phyloP scores from a whole-genome alignment of 2,113 vertebrate species.

The Phrynocephalus versicolor region DNA sequence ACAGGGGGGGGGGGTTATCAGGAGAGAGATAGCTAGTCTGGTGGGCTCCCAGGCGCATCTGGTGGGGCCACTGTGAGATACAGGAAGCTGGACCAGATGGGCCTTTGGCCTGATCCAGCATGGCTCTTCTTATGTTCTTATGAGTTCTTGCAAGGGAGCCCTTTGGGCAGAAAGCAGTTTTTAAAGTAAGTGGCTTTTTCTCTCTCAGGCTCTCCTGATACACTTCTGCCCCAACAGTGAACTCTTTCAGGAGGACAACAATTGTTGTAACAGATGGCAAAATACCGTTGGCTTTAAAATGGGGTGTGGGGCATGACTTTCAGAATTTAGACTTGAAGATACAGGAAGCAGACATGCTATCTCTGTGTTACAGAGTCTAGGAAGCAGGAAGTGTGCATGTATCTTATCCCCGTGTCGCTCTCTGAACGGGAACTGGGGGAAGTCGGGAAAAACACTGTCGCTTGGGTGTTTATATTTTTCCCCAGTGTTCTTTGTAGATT shows the following conservation, averaged over 20 bases:
- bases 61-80: too few species aligned
- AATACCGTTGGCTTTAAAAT: neutral
- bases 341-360: conserved; percentile 15
- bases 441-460: neutral
- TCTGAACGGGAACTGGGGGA: neutral
- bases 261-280: conserved; percentile 9
- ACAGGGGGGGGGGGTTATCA: too few species aligned
- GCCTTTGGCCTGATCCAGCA: too few species aligned
- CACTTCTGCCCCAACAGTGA: neutral
- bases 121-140: too few species aligned
- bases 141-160: neutral
- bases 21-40: too few species aligned
- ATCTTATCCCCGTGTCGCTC: neutral
- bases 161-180: neutral
- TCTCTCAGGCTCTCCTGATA: neutral
- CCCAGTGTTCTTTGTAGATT: neutral
- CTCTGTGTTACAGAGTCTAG: neutral
- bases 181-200: neutral
- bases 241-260: neutral
- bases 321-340: conserved; percentile 2
- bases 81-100: too few species aligned
- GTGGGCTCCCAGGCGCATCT: too few species aligned
- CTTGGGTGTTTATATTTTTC: neutral
- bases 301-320: neutral
- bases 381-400: conserved; percentile 2